Percentiles rank a stretch among this genome's conserved stretches.
Evolutionary conservation across 2,888 invertebrate species (phyloP).

Genomic region (Ophion ellenae): DNA sequence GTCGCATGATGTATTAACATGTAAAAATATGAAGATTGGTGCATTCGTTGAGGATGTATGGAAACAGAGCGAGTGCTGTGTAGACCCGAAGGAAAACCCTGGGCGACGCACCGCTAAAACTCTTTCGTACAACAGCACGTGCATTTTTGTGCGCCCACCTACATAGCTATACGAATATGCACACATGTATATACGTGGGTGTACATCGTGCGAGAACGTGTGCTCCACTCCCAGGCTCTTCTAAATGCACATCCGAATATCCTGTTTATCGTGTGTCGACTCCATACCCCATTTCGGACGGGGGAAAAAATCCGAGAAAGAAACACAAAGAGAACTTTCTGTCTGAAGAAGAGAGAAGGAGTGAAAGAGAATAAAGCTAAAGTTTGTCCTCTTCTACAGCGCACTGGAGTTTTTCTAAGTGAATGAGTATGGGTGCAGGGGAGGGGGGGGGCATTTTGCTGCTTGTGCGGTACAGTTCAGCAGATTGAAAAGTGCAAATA

Average conservation of each 20-base stretch:
- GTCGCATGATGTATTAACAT: conserved; percentile 60
- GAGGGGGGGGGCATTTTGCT: conserved; percentile 4
- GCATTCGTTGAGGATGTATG: conserved; percentile 56
- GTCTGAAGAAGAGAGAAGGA: not conserved
- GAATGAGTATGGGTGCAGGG: not conserved
- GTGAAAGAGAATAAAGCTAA: conserved; percentile 18
- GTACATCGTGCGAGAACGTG: conserved; percentile 11
- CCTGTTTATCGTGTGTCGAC: conserved; percentile 69
- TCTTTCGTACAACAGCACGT: conserved; percentile 28
- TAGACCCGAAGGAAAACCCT: conserved; percentile 45
- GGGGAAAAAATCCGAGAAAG: conserved; percentile 8
- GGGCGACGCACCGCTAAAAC: conserved; percentile 45
- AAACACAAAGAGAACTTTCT: conserved; percentile 28
- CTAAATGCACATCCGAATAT: conserved; percentile 71
- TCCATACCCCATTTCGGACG: conserved; percentile 55
- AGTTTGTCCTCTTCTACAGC: conserved; percentile 32
- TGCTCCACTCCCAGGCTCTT: conserved; percentile 58
- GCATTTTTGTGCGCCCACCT: not conserved
- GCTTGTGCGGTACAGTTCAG: conserved; percentile 47
- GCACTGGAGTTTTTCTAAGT: not conserved
- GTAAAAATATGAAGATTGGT: conserved; percentile 71
- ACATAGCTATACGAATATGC: conserved; percentile 9
- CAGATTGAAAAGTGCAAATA: conserved; percentile 68
- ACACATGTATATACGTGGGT: conserved; percentile 12
- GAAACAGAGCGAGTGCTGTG: conserved; percentile 19